Base-by-base conservation (phyloP, 2,888 invertebrate species). In the Lasioglossum villosulum region DNA sequence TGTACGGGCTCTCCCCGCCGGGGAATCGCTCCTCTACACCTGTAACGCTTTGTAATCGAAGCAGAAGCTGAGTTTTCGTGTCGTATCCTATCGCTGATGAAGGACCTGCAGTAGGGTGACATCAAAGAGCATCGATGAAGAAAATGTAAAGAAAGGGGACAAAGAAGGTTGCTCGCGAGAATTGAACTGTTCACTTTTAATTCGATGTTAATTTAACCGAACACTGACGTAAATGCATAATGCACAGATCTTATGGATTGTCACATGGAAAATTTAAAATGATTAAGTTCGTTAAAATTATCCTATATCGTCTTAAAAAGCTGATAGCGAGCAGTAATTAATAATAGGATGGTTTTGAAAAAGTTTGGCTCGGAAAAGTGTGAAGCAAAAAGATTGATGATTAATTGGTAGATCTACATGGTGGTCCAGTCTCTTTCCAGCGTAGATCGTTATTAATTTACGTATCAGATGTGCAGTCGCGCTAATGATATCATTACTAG, bases 1-100 rank as follows among this genome's bases (percentile, higher is more conserved):
- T 90, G 87, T 86, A 83, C 73, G 66, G 72, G 16, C 75, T 71
- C 79, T 66, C 68, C 80, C 72, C 34, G 72, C 74, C 70, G 71
- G 56, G 39, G 81, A 70, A 75, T 78, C 77, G 80, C 85, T 86
- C 77, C 78, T 56, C 77, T 86, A 86, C 86, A 86, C 86, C 86
- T 86, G 86, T 86, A 86, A 86, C 81, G 85, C 80, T 84, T 84
- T 81, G 86, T 81, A 81, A 85, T 86, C 86, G 86, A 81, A 80
- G 34, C 75, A 37, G 71, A 75, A 34, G 70, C 76, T 74, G 59
- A 68, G 52, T 56, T 59, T 84, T 52, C 66, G 66, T 56, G 84
- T 66, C 78, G 56, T 45, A 27, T n/a, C 12, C 48, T 70, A 14
- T 14, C 37, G 37, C n/a, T 6, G 39, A 39, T 39, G 70, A 70